These are phyloP conservation scores for Philhelius pedissequus DNA, from an alignment of 2,888 invertebrate species.

Conservation along the genomic window DNA sequence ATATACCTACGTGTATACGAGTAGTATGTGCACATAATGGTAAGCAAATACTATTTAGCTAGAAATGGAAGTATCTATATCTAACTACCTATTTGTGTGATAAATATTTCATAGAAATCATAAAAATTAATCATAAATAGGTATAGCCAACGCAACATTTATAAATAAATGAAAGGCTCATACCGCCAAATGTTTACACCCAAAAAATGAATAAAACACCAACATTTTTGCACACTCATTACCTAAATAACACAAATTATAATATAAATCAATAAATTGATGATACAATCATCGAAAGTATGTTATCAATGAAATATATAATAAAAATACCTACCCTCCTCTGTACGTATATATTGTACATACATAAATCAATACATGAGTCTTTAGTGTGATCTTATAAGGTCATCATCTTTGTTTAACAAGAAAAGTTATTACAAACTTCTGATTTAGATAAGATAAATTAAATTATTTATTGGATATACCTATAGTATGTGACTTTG, in stretches of 20 bases:
- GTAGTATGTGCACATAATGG: too few species aligned
- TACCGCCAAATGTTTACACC: neutral
- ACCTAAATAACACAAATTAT: neutral
- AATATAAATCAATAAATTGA: too few species aligned
- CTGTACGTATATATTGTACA: too few species aligned
- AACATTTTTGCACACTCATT: neutral
- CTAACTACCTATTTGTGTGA: neutral
- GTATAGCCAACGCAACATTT: neutral
- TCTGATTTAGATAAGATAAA: neutral
- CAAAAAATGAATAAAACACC: neutral
- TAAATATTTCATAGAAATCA: neutral
- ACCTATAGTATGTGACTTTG: neutral
- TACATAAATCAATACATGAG: neutral
- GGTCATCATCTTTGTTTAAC: neutral
- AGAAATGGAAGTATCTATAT: neutral
- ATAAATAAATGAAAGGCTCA: neutral
- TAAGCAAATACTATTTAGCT: neutral
- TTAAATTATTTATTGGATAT: neutral
- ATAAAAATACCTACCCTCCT: too few species aligned
- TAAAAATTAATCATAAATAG: neutral
- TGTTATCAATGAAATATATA: neutral
- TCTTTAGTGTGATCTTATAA: neutral
- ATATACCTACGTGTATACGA: neutral
- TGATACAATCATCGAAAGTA: neutral
- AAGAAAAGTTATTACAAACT: neutral